Conservation (phyloP, 2,797 vertebrate genomes). For the Lepidocolaptes lacrymiger region DNA sequence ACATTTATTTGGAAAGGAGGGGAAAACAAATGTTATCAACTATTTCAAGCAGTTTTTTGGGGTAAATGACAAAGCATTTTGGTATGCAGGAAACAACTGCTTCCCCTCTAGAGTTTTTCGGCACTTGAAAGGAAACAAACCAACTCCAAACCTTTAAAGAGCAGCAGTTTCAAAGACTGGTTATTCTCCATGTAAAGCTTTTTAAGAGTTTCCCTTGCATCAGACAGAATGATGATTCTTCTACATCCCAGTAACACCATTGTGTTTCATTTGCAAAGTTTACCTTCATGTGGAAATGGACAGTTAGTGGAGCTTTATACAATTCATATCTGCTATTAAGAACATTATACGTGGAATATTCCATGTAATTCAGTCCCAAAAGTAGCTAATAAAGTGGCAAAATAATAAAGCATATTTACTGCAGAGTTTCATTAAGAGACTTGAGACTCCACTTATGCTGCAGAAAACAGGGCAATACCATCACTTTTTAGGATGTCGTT, state of each 20-base stretch:
- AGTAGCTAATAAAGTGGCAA: background rate
- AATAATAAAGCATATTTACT: background rate
- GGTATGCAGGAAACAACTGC: constrained; percentile 78
- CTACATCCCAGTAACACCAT: background rate
- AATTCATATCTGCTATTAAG: background rate
- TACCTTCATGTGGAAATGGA: background rate
- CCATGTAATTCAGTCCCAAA: background rate
- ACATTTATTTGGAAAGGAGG: background rate
- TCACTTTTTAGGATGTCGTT: background rate
- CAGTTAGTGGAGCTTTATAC: background rate
- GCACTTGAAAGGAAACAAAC: constrained; percentile 42
- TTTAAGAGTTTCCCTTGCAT: constrained; percentile 13
- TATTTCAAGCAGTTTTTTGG: constrained; percentile 52
- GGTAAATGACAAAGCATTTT: constrained; percentile 70
- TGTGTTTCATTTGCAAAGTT: constrained; percentile 16
- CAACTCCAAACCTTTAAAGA: constrained; percentile 58
- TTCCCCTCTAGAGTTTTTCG: constrained; percentile 73
- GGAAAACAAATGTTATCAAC: background rate
- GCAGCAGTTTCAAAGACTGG: constrained; percentile 65
- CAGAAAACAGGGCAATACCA: background rate
- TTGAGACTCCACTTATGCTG: background rate
- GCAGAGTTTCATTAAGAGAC: background rate
- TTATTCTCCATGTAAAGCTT: constrained; percentile 32
- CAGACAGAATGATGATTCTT: background rate
- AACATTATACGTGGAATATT: background rate